These are phyloP conservation scores for Ricordea florida DNA, from an alignment of 92 coral and sea anemone species.

Conservation along the genomic window DNA sequence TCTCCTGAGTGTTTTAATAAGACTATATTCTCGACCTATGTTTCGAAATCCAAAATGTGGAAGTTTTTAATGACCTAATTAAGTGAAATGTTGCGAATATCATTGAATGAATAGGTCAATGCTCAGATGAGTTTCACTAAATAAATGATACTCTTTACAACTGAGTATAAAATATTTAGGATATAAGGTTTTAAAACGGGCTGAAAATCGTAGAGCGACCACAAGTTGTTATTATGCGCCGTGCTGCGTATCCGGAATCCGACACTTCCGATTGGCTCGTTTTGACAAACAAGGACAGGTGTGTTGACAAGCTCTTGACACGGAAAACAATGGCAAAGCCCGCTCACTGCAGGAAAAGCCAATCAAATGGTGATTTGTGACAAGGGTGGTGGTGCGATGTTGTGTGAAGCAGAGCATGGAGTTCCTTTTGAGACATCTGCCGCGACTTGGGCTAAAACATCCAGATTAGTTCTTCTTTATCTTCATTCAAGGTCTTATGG, in stretches of 20 bases:
- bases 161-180: slow-evolving; percentile 66
- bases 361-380: slow-evolving; percentile 82
- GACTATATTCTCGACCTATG: background rate
- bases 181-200: slow-evolving; percentile 59
- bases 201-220: slow-evolving; percentile 14
- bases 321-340: slow-evolving; percentile 89
- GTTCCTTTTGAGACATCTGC: slow-evolving; percentile 76
- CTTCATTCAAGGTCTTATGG: slow-evolving; percentile 49
- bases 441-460: slow-evolving; percentile 54
- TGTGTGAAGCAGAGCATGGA: slow-evolving; percentile 55
- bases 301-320: slow-evolving; percentile 82
- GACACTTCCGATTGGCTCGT: slow-evolving; percentile 67
- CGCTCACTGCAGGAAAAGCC: slow-evolving; percentile 85
- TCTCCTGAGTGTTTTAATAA: background rate
- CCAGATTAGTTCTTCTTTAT: slow-evolving; percentile 69
- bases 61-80: slow-evolving; percentile 20
- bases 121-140: slow-evolving; percentile 44
- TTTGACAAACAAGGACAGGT: slow-evolving; percentile 78
- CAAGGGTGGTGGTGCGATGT: slow-evolving; percentile 73
- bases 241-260: slow-evolving; percentile 67
- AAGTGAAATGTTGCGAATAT: background rate
- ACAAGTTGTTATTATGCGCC: slow-evolving; percentile 34
- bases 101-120: slow-evolving; percentile 50
- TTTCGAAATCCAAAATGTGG: background rate
- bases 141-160: slow-evolving; percentile 52